Conservation (phyloP, 2,113 vertebrate genomes). For the Atractosteus spatula region DNA sequence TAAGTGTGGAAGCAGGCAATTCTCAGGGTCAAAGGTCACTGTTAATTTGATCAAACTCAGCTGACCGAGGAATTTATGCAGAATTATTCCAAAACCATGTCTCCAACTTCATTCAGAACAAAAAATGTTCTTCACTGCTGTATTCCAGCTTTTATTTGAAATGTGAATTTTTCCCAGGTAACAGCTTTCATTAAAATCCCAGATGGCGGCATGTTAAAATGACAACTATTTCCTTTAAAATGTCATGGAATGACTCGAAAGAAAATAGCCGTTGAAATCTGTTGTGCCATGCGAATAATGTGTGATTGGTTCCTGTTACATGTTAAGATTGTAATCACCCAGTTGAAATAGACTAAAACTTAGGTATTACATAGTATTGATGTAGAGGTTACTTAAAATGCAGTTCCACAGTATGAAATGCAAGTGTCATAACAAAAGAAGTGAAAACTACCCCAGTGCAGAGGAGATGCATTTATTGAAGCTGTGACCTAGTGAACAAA, state of each 20-base stretch:
- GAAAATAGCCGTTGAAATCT: background rate
- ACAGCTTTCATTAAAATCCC: no score
- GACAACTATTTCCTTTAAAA: background rate
- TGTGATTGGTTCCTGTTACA: slow-evolving; percentile 15
- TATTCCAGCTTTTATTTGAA: no score
- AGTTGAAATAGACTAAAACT: slow-evolving; percentile 28
- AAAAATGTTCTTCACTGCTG: no score
- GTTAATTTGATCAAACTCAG: no score
- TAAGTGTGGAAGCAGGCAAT: no score
- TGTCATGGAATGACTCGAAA: background rate
- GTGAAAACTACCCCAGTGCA: background rate
- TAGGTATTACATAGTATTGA: slow-evolving; percentile 18
- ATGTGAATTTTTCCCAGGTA: no score
- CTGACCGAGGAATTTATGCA: no score
- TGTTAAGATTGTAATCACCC: slow-evolving; percentile 21
- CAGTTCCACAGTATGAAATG: background rate
- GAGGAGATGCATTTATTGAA: background rate
- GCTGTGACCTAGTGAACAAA: slow-evolving; percentile 14
- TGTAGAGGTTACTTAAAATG: background rate
- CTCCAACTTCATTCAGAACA: background rate
- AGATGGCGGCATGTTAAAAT: no score
- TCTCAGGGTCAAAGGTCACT: no score
- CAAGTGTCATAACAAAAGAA: background rate
- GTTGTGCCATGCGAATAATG: slow-evolving; percentile 9
- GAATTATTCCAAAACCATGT: background rate